Percentiles rank a stretch among this genome's conserved stretches.
Conservation (phyloP, 2,888 invertebrate species). For the Caenorhabditis wallacei region DNA sequence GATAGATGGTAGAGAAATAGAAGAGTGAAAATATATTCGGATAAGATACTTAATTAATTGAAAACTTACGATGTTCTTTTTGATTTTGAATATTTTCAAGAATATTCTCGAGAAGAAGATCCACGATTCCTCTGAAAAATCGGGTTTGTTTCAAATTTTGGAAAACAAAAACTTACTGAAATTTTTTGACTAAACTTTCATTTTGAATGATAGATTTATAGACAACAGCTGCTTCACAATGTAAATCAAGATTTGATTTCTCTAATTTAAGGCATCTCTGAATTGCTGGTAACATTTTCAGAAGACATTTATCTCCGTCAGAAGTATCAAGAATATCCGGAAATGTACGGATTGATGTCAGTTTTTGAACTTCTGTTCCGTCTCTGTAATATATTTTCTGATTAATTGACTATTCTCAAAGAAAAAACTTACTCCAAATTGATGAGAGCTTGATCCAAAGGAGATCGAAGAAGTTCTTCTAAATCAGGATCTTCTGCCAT, state of each 20-base stretch:
- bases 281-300: slow-evolving; percentile 74
- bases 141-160: not conserved
- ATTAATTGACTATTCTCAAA: no score
- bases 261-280: slow-evolving; percentile 70
- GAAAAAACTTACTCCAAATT: slow-evolving; percentile 48
- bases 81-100: slow-evolving; percentile 76
- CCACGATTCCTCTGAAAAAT: slow-evolving; percentile 73
- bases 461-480: slow-evolving; percentile 67
- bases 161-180: slow-evolving; percentile 65
- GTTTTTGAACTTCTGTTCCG: slow-evolving; percentile 77
- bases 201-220: slow-evolving; percentile 78
- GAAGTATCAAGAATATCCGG: slow-evolving; percentile 74
- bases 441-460: slow-evolving; percentile 66
- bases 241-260: slow-evolving; percentile 77
- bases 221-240: slow-evolving; percentile 81
- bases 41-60: not conserved
- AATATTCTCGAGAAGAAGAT: slow-evolving; percentile 76
- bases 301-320: slow-evolving; percentile 75
- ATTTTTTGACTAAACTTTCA: slow-evolving; percentile 66
- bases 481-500: slow-evolving; percentile 75
- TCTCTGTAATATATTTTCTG: slow-evolving; percentile 60
- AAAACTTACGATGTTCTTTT: slow-evolving; percentile 78
- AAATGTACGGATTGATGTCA: slow-evolving; percentile 75
- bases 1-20: slow-evolving; percentile 36
- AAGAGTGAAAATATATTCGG: not conserved